Base-by-base conservation (phyloP, 2,113 vertebrate species). In the Arvicanthis niloticus region DNA sequence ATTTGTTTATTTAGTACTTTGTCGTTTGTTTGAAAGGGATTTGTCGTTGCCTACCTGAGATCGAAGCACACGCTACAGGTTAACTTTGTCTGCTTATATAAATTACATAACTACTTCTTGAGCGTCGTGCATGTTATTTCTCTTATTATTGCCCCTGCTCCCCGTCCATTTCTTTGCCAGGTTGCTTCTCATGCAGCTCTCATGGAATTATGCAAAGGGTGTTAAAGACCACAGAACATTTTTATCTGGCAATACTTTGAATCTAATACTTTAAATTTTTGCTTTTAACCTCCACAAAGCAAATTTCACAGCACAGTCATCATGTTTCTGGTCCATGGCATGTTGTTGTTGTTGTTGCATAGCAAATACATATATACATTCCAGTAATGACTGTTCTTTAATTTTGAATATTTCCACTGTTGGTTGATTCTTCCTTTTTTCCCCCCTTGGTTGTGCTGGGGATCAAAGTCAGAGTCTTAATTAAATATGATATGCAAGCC, bases 21-120 rank as follows among this genome's bases (percentile, higher is more conserved):
- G 19, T 15, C 8, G 37, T 94, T 97, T 93, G 53, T 94, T 91
- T 92, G 67, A 91, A 89, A 75, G 24, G 75, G 84, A n/a, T 56
- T 91, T 97, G 3, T 34, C 80, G 19, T 86, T 92, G 58, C 37
- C 40, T 45, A n/a, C 11, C 7, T 48, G 37, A 88, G 22, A 89
- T 93, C 88, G 70, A 86, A 88, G 1, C 85, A 94, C 16, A 75
- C 77, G 58, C 88, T 84, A 31, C 2, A 86, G 53, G 4, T 78
- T 81, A 75, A 60, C 89, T 81, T 48, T 48, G 62, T 89, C 62
- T 86, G 48, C 31, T 91, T 51, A n/a, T 1, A 34, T 81, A 76
- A 3, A 51, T 86, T n/a, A 51, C 51, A 53, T 5, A 81, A 12
- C 62, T 5, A 75, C 12, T 68, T 51, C 10, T 58, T 62, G 12